Evolutionary conservation across 2,797 vertebrate genomes (phyloP).

Genomic region (Pempheris klunzingeri): DNA sequence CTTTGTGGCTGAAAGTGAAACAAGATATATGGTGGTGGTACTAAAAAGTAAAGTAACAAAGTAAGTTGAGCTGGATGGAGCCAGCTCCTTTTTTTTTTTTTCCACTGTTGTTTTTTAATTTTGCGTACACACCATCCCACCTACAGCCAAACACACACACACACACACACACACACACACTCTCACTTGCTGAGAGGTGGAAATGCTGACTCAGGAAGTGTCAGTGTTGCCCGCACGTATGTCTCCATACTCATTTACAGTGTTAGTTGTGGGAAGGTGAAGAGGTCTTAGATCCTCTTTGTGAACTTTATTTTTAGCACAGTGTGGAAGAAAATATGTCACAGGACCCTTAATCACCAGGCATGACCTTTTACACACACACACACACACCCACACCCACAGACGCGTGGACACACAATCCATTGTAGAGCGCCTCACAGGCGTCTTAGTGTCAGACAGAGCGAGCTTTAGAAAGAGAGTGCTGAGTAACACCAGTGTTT

Average conservation of each 20-base stretch:
- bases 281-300: slow-evolving; percentile 66
- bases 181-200: slow-evolving; percentile 24
- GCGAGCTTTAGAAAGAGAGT: slow-evolving; percentile 64
- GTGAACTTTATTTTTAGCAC: slow-evolving; percentile 74
- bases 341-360: slow-evolving; percentile 71
- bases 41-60: too few relatives aligned
- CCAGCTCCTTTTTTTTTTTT: background rate
- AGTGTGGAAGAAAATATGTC: slow-evolving; percentile 64
- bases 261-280: slow-evolving; percentile 51
- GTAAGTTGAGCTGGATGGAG: background rate
- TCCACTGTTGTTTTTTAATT: too few relatives aligned
- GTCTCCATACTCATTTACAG: slow-evolving; percentile 49
- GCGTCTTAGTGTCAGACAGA: slow-evolving; percentile 69
- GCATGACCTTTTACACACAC: slow-evolving; percentile 51
- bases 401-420: slow-evolving; percentile 63
- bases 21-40: slow-evolving; percentile 1
- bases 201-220: slow-evolving; percentile 60
- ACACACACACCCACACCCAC: slow-evolving; percentile 31
- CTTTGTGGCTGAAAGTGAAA: slow-evolving; percentile 59
- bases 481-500: slow-evolving; percentile 79
- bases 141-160: background rate
- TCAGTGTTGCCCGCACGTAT: slow-evolving; percentile 18
- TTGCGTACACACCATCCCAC: background rate
- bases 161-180: background rate
- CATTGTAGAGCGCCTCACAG: slow-evolving; percentile 74